Evolutionary conservation across 92 coral and sea anemone genomes (phyloP), one percentile per base, ranked within the genome.

Genomic region (Porites evermanni): DNA sequence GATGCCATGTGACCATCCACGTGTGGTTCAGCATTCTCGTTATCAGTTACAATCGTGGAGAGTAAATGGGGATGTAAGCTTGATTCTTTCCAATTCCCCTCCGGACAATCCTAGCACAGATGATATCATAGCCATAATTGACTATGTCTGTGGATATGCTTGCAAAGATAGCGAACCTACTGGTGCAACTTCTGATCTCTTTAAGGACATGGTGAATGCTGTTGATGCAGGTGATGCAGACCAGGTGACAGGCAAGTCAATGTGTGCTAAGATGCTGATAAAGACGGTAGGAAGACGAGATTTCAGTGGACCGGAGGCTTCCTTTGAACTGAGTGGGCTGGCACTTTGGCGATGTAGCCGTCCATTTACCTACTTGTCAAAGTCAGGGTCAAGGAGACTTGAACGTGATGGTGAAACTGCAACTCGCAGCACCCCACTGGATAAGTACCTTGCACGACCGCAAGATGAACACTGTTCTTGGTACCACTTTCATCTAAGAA

Each of bases 401-500:
- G 86, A 79, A 83, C 86, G 74, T 53, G 68, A 87, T 87, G 90
- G 90, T 72, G 90, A 79, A 38, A 87, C 86, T 5, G 86, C 90
- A 17, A 87, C 86, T 3, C 20, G 53, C 17, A 86, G 89, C 67
- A 86, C 51, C 20, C 26, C 89, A 23, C 70, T 70, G 16, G 89
- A 79, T 26, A 86, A 69, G 8, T 86, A 86, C 67, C 85, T 79
- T 47, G 84, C 89, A 51, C 2, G 84, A 54, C 85, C 89, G 32
- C 85, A 23, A 14, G 84, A 78, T 3, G 20, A 87, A 47, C 59
- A 1, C 8, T 87, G 76, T 54, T 87, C 86, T 13, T 79, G 85
- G 90, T 79, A 87, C 60, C 52, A 87, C 2, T 54, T 54, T 54
- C 60, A 54, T 54, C 60, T 1, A 54, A 54, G 60, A 63, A 79